Evolutionary conservation across 2,888 invertebrate genomes (phyloP).

Genomic region (Calameuta filiformis): DNA sequence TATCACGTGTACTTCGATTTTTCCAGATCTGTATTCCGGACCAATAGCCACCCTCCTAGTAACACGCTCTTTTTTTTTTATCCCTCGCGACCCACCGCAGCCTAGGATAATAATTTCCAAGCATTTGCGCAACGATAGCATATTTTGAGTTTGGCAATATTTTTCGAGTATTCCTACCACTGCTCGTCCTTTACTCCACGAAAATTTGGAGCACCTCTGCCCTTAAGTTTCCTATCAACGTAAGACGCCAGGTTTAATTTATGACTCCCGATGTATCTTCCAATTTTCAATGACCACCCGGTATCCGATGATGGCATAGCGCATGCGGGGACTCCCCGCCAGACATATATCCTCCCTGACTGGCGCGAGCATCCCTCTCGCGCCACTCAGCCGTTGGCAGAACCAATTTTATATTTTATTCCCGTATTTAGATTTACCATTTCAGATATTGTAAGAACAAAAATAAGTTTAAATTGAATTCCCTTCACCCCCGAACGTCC

Average conservation of each 20-base stretch:
- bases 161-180: neutral
- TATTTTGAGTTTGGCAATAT: neutral
- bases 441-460: conserved; percentile 60
- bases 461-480: conserved; percentile 65
- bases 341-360: neutral
- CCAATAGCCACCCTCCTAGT: neutral
- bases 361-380: neutral
- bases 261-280: conserved; percentile 44
- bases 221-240: conserved; percentile 29
- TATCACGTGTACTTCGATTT: conserved; percentile 48
- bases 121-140: neutral
- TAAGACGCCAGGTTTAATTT: conserved; percentile 45
- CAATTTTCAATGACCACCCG: conserved; percentile 55
- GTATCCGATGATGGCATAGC: conserved; percentile 22
- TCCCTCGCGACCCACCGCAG: neutral
- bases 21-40: conserved; percentile 6
- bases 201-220: conserved; percentile 27
- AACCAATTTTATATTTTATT: conserved; percentile 60
- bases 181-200: no score
- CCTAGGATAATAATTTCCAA: neutral
- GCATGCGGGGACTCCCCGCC: conserved; percentile 16
- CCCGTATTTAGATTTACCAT: conserved; percentile 60
- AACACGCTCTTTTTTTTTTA: neutral
- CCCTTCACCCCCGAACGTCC: conserved; percentile 36
- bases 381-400: conserved; percentile 31